Conservation (phyloP, 2,888 invertebrate species). For the Tipula confusa region DNA sequence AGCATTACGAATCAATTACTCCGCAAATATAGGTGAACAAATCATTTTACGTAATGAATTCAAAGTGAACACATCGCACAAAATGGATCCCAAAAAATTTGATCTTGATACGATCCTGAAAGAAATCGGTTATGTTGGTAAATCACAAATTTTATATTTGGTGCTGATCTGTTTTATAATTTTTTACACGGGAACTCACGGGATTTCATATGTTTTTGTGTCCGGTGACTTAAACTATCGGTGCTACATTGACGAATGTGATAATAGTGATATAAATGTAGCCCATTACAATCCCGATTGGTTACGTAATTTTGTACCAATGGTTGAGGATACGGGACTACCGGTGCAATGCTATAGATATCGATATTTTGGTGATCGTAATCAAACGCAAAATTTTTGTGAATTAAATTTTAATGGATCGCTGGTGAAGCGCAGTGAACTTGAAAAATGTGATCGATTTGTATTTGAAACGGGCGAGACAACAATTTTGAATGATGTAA, state of each 20-base stretch:
- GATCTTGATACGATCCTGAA: not conserved
- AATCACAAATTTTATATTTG: not conserved
- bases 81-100: not conserved
- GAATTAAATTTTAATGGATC: not conserved
- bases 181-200: not conserved
- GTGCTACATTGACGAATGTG: not conserved
- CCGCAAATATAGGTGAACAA: not conserved
- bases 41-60: not conserved
- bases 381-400: not conserved
- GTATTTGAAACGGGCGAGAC: not conserved
- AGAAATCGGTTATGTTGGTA: not conserved
- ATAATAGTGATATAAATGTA: not conserved
- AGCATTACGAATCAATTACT: too few relatives aligned
- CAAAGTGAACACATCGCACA: not conserved
- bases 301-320: not conserved
- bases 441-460: not conserved
- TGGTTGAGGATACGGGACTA: not conserved
- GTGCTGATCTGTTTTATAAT: slow-evolving; percentile 7
- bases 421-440: not conserved
- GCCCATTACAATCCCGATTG: not conserved
- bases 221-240: slow-evolving; percentile 27
- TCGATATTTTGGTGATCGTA: not conserved
- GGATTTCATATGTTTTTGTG: not conserved
- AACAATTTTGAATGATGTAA: slow-evolving; percentile 13
- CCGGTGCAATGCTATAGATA: not conserved